phyloP scores from a whole-genome alignment of 2,113 vertebrate genomes.

The Hucho hucho region DNA sequence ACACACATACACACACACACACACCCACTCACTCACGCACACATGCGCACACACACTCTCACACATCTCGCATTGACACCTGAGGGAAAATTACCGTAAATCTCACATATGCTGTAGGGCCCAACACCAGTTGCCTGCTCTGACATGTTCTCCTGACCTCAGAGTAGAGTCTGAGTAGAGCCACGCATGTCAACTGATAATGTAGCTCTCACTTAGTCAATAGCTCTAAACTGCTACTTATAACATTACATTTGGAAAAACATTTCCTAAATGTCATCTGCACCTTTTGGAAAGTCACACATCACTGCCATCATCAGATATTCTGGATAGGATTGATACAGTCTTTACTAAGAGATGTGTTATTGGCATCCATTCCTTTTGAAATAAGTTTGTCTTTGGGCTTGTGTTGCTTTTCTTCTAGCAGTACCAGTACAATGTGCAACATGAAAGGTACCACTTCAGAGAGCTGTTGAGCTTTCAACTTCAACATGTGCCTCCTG shows the following conservation, averaged over 20 bases:
- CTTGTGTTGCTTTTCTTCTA: slow-evolving; percentile 39
- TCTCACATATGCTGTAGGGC: too few relatives aligned
- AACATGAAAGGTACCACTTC: slow-evolving; percentile 72
- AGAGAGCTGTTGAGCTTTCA: slow-evolving; percentile 70
- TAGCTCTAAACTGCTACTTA: not conserved
- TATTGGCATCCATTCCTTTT: slow-evolving; percentile 44
- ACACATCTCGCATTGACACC: slow-evolving; percentile 18
- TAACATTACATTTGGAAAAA: not conserved
- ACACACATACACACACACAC: slow-evolving; percentile 18
- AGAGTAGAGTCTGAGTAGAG: slow-evolving; percentile 34
- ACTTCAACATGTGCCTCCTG: slow-evolving; percentile 61
- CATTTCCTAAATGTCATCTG: not conserved
- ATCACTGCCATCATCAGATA: not conserved
- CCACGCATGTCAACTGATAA: slow-evolving; percentile 20
- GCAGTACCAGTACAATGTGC: slow-evolving; percentile 46
- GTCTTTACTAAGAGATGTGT: not conserved
- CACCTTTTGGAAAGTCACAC: not conserved
- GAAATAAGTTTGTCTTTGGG: slow-evolving; percentile 49
- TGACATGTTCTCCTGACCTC: slow-evolving; percentile 57
- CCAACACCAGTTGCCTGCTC: slow-evolving; percentile 40
- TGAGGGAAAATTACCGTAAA: too few relatives aligned
- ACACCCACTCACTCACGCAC: slow-evolving; percentile 14
- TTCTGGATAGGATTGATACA: not conserved
- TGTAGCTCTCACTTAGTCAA: slow-evolving; percentile 31
- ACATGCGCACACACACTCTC: slow-evolving; percentile 3